A percentile compares a stretch with the other conserved stretches of the same genome.
Evolutionary conservation across 2,113 vertebrate genomes (phyloP).

Genomic region (Piprites chloris): DNA sequence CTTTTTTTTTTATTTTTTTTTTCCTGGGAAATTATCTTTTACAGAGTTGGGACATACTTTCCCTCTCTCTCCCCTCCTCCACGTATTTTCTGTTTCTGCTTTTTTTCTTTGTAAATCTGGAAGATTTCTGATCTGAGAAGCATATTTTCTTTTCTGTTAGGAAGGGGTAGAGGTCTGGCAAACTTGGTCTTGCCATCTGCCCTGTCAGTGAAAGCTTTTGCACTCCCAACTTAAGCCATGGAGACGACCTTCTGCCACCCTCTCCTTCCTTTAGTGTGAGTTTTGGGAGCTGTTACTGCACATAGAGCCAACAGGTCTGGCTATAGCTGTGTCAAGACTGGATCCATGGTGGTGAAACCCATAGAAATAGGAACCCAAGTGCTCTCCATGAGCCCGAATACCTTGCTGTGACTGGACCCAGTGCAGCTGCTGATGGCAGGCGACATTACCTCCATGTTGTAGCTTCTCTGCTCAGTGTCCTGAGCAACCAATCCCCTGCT

Average conservation of each 20-base stretch:
- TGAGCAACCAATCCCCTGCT: not conserved
- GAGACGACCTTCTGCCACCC: not conserved
- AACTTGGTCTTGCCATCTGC: conserved; percentile 8
- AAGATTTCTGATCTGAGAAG: conserved; percentile 43
- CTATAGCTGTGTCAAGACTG: not conserved
- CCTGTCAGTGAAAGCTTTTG: not conserved
- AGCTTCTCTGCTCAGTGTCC: not conserved
- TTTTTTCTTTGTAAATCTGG: conserved; percentile 26
- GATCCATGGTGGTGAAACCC: not conserved
- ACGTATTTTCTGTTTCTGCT: conserved; percentile 35
- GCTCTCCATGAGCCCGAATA: not conserved
- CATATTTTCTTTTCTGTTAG: conserved; percentile 7
- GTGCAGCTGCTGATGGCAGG: not conserved
- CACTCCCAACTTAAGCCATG: accelerated
- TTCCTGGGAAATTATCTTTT: not conserved
- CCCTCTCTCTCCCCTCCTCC: not conserved
- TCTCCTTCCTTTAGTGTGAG: not conserved
- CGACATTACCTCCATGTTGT: not conserved
- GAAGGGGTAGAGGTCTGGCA: not conserved
- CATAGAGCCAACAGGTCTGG: not conserved
- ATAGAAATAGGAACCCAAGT: not conserved
- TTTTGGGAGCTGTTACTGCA: not conserved
- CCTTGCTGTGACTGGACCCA: not conserved
- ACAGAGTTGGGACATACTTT: not conserved
- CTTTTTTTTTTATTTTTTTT: not conserved